A percentile compares a stretch with the other conserved stretches of the same genome.
phyloP scores from a whole-genome alignment of 2,797 vertebrate genomes.

The Crenuchus spilurus region DNA sequence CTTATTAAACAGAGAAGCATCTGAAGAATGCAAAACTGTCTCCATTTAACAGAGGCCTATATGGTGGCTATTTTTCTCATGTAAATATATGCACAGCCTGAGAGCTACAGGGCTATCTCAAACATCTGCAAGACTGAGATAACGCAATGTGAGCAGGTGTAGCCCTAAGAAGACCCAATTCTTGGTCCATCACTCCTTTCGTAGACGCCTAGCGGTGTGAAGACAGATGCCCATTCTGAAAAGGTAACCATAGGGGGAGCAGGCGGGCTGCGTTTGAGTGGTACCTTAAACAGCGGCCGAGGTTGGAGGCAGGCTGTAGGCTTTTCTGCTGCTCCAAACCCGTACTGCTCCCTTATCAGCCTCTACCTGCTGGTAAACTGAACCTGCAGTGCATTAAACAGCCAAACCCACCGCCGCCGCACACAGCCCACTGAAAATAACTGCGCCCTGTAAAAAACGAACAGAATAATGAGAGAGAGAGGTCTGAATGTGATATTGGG shows the following conservation, averaged over 20 bases:
- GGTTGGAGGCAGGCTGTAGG: conserved; percentile 67
- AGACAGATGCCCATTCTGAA: conserved; percentile 34
- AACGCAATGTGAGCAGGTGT: background rate
- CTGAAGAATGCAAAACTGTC: background rate
- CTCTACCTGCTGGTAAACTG: conserved; percentile 78
- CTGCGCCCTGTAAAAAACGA: conserved; percentile 64
- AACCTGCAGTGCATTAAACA: conserved; percentile 80
- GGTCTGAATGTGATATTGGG: conserved; percentile 42
- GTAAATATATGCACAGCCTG: background rate
- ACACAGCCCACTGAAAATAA: conserved; percentile 52
- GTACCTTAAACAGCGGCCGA: conserved; percentile 71
- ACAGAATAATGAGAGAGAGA: conserved; percentile 69
- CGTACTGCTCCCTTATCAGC: conserved; percentile 76
- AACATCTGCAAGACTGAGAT: conserved; percentile 23
- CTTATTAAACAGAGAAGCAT: background rate
- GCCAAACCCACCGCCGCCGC: conserved; percentile 44
- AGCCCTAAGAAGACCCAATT: background rate
- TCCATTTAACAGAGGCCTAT: background rate
- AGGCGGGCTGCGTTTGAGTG: conserved; percentile 68
- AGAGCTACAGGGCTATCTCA: conserved; percentile 3
- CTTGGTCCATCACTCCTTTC: conserved; percentile 19
- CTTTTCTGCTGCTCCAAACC: conserved; percentile 55
- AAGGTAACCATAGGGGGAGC: conserved; percentile 72
- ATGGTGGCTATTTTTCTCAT: background rate
- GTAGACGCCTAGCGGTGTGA: background rate